Conservation (phyloP, 2,113 vertebrate genomes). For the Scalopus aquaticus region DNA sequence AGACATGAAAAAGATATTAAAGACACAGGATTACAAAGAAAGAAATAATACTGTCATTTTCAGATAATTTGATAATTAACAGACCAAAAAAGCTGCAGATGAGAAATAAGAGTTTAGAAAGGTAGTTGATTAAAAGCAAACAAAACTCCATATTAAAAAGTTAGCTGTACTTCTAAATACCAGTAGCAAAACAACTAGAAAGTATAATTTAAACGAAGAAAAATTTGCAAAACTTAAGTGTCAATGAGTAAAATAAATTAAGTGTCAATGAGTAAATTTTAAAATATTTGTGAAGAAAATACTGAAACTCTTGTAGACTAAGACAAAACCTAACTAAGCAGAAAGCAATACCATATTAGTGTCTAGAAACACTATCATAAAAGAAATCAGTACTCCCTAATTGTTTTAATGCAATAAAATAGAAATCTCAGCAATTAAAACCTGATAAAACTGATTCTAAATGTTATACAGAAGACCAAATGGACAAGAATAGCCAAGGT, state of each 20-base stretch:
- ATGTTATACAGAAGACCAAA: not conserved
- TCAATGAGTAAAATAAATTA: not conserved
- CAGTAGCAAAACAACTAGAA: not conserved
- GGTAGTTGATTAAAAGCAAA: not conserved
- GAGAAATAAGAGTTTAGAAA: not conserved
- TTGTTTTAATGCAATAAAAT: not conserved
- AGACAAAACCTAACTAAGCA: not conserved
- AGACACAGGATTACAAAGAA: not conserved
- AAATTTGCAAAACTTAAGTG: not conserved
- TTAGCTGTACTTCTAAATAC: not conserved
- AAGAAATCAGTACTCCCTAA: not conserved
- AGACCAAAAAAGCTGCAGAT: not conserved
- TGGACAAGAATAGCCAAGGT: not conserved
- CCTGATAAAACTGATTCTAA: not conserved
- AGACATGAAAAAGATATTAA: not conserved
- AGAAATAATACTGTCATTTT: not conserved
- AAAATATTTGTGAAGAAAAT: not conserved
- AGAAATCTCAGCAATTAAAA: not conserved
- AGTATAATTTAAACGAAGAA: not conserved
- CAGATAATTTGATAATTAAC: not conserved
- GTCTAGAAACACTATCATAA: not conserved
- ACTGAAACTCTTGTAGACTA: not conserved
- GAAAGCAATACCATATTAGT: not conserved
- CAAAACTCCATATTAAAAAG: not conserved
- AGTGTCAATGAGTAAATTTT: not conserved